Conservation (phyloP, 1,140 invertebrate species). For the Caenorhabditis remanei region DNA sequence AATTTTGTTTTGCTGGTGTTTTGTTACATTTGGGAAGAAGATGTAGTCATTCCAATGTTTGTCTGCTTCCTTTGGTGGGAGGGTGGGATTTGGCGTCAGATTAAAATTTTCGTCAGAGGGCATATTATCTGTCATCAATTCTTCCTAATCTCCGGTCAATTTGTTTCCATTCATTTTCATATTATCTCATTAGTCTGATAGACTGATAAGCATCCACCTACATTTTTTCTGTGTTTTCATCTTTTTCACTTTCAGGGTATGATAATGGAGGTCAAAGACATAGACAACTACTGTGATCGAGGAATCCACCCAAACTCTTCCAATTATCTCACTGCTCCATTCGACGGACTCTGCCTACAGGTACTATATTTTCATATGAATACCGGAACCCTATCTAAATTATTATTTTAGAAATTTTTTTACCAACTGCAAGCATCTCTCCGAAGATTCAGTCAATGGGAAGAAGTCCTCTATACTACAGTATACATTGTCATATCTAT, state of each 20-base stretch:
- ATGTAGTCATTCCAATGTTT: not conserved
- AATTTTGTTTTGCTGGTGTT: not conserved
- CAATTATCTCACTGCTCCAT: slow-evolving; percentile 67
- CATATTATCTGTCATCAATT: slow-evolving; percentile 34
- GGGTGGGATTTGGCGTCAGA: slow-evolving; percentile 5
- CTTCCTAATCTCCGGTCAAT: slow-evolving; percentile 34
- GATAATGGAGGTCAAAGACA: slow-evolving; percentile 71
- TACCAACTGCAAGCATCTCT: slow-evolving; percentile 70
- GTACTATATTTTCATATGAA: slow-evolving; percentile 35
- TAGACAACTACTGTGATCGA: slow-evolving; percentile 72
- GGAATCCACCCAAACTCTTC: slow-evolving; percentile 56
- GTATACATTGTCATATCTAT: slow-evolving; percentile 75
- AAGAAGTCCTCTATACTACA: slow-evolving; percentile 74
- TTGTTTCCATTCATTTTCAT: slow-evolving; percentile 13
- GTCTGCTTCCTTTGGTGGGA: not conserved
- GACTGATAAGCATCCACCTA: not conserved
- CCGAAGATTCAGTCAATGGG: slow-evolving; percentile 71
- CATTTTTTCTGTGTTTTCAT: not conserved
- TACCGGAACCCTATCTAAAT: not conserved
- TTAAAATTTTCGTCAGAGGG: slow-evolving; percentile 11
- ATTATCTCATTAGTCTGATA: not conserved
- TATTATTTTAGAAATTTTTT: slow-evolving; percentile 70
- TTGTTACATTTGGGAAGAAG: too few relatives aligned
- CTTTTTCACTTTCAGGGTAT: slow-evolving; percentile 68
- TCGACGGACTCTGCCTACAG: slow-evolving; percentile 71